phyloP scores from a whole-genome alignment of 1,140 invertebrate species.

The Drosophila oshimai region DNA sequence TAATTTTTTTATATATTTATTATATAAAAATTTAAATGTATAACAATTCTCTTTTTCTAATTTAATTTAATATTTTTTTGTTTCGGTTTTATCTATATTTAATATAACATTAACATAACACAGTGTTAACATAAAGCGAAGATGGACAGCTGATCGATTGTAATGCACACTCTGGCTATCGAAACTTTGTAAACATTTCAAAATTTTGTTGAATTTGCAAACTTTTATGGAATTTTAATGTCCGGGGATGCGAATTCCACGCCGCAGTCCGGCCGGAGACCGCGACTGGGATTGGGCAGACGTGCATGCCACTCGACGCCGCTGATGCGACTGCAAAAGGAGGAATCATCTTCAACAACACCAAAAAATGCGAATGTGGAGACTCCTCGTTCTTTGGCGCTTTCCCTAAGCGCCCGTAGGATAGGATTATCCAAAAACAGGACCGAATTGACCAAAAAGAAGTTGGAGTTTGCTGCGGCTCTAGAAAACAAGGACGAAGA shows the following conservation, averaged over 20 bases:
- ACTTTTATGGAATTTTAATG: conserved; percentile 4
- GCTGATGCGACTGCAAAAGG: background rate
- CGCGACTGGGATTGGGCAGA: conserved; percentile 9
- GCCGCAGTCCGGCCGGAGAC: conserved; percentile 2
- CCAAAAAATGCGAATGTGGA: background rate
- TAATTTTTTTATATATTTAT: no score
- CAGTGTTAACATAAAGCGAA: no score
- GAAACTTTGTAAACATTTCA: conserved; percentile 7
- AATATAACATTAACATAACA: no score
- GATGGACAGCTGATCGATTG: no score
- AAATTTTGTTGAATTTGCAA: background rate
- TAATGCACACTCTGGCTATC: no score
- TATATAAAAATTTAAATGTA: no score
- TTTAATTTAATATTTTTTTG: no score
- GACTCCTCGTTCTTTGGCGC: conserved; percentile 29
- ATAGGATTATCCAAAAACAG: conserved; percentile 48
- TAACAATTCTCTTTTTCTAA: no score
- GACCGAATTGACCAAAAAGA: conserved; percentile 51
- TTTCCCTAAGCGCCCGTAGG: conserved; percentile 34
- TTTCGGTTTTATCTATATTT: no score
- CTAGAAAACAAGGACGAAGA: background rate
- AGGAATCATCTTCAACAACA: background rate
- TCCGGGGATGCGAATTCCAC: background rate
- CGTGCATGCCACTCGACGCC: conserved; percentile 9
- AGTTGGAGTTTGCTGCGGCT: conserved; percentile 37